Base-by-base conservation (phyloP, 1,140 invertebrate genomes). In the Pseudomyrmex cubaensis region DNA sequence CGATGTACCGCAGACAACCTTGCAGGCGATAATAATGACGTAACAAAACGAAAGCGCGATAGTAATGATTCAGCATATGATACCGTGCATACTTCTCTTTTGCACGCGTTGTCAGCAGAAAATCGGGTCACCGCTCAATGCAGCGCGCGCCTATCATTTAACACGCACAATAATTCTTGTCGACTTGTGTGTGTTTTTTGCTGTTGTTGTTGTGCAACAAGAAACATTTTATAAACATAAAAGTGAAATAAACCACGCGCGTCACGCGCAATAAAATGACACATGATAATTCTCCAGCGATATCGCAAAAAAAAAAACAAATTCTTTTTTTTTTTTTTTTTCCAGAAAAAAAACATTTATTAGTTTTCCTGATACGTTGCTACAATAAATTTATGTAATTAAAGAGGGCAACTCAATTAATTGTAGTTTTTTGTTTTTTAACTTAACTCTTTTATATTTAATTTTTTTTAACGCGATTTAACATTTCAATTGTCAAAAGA, bases 31-130 rank as follows among this genome's bases (percentile, higher is more conserved):
- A 76, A 80, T 85, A 17, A n/a, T 84, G 84, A 84, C 70, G 25
- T 85, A 85, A 85, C 50, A 17, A 69, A 59, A 63, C n/a, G 46
- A 84, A 69, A 66, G 15, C 15, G 66, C 52, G 50, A 77, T 66
- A 77, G 17, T 70, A 78, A 80, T 80, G 84, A 85, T 84, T 85
- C 84, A 85, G 82, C 56, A 50, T 48, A 59, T 25, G 25, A 54
- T 76, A 64, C 48, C 2, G 44, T n/a, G 46, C 50, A 12, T 17
- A 22, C 52, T 12, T 78, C 67, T 77, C 75, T 77, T 64, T 56
- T 48, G 54, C 13, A 56, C 50, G 25, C 35, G 52, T 59, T 50
- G 13, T 69, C 44, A 54, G 44, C 22, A 13, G 15, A 15, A 59
- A 78, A 57, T 67, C 44, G 52, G 44, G 3, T 59, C 54, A 15